These are phyloP conservation scores for Coenobita brevimanus DNA, from an alignment of 1,140 invertebrate genomes.

Conservation along the genomic window DNA sequence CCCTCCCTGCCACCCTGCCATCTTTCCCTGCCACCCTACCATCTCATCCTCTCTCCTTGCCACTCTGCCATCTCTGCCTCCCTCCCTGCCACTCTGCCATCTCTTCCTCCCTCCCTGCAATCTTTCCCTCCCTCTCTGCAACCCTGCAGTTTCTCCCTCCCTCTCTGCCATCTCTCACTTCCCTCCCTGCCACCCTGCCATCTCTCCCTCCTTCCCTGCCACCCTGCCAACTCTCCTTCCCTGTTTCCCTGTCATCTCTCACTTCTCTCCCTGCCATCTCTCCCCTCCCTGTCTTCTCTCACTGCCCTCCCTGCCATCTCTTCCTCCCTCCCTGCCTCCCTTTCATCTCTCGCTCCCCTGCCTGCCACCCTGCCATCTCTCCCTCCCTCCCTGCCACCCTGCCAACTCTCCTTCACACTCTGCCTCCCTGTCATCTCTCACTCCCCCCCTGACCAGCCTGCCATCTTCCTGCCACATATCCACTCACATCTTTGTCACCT, in stretches of 20 bases:
- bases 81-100: neutral
- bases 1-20: slow-evolving; percentile 11
- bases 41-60: neutral
- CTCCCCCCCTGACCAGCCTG: neutral
- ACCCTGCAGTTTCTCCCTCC: neutral
- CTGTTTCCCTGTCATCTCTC: neutral
- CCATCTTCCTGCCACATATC: neutral
- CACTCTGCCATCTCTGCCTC: neutral
- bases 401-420: neutral
- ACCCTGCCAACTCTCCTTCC: neutral
- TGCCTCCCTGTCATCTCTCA: neutral
- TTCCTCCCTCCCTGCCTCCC: neutral
- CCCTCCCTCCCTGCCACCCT: neutral
- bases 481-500: neutral
- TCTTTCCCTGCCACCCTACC: neutral
- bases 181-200: neutral
- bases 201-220: neutral
- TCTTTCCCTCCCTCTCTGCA: neutral
- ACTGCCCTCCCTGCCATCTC: neutral
- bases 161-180: neutral
- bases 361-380: neutral
- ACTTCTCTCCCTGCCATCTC: neutral
- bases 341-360: neutral
- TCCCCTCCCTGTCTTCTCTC: neutral
- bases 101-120: neutral